These are phyloP conservation scores for Drosophila dives DNA, from an alignment of 2,888 invertebrate genomes.

Conservation along the genomic window DNA sequence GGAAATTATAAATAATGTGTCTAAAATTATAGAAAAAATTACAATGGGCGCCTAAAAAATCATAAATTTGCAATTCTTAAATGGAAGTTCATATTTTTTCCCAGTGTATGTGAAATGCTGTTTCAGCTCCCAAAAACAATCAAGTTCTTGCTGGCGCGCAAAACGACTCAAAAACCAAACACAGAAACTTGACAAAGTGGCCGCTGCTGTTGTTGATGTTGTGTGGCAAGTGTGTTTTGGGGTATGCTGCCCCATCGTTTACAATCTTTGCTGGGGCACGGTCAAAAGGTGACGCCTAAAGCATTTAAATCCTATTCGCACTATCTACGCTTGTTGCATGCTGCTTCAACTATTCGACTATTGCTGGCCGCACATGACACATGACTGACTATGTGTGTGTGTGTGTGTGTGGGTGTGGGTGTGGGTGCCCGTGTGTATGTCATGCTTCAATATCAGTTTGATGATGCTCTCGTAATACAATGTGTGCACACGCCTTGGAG, in stretches of 20 bases:
- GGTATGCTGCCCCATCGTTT: background rate
- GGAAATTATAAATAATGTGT: too few relatives aligned
- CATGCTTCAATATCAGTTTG: conserved; percentile 48
- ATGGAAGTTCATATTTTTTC: background rate
- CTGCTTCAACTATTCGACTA: conserved; percentile 41
- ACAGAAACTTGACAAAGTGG: conserved; percentile 69
- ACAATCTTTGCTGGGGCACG: conserved; percentile 34
- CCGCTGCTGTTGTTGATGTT: conserved; percentile 64
- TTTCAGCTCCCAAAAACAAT: conserved; percentile 70
- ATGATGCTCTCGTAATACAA: conserved; percentile 30
- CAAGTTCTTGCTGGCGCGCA: conserved; percentile 66
- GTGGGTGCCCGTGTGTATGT: conserved; percentile 2
- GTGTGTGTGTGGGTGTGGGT: conserved; percentile 2
- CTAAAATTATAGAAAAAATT: too few relatives aligned
- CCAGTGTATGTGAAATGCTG: conserved; percentile 32
- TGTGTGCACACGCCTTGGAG: conserved; percentile 7
- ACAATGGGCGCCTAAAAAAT: too few relatives aligned
- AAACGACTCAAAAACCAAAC: conserved; percentile 47
- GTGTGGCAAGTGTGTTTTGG: background rate
- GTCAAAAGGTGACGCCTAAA: conserved; percentile 76
- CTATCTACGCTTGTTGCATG: conserved; percentile 73
- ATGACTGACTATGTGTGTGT: conserved; percentile 26
- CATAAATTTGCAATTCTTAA: background rate
- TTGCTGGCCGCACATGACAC: conserved; percentile 54
- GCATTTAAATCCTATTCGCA: conserved; percentile 81